Evolutionary conservation across 2,888 invertebrate genomes (phyloP).

Genomic region (Caenorhabditis sp.): DNA sequence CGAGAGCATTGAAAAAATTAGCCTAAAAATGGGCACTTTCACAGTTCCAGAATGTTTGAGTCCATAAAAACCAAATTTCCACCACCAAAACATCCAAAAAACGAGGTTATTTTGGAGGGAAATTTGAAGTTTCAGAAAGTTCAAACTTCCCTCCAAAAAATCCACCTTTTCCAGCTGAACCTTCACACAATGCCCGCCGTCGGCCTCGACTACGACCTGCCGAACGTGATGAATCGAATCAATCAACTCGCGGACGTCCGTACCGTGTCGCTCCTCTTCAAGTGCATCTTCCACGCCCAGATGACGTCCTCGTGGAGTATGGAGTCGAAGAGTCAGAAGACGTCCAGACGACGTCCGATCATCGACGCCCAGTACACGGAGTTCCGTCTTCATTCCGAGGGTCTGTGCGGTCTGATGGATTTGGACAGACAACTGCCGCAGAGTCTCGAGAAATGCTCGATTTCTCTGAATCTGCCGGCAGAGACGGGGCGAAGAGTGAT

Average conservation of each 20-base stretch:
- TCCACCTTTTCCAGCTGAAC: constrained; percentile 56
- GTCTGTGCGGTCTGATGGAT: constrained; percentile 60
- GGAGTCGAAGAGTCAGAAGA: constrained; percentile 40
- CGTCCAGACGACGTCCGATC: constrained; percentile 41
- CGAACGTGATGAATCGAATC: constrained; percentile 64
- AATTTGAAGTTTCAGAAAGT: neutral
- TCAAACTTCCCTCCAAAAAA: constrained; percentile 5
- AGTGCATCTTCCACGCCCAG: constrained; percentile 48
- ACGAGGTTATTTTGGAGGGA: too few species aligned
- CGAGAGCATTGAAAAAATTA: too few species aligned
- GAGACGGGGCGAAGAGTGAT: constrained; percentile 23
- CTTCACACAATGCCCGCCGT: constrained; percentile 69
- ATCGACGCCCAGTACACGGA: constrained; percentile 43
- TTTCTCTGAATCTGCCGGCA: constrained; percentile 61
- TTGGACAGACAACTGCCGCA: constrained; percentile 66
- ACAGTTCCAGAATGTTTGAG: too few species aligned
- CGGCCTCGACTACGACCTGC: constrained; percentile 67
- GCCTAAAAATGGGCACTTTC: too few species aligned
- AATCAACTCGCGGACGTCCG: constrained; percentile 49
- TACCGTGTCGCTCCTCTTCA: constrained; percentile 58
- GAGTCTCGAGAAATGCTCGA: constrained; percentile 40
- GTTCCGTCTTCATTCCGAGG: constrained; percentile 63
- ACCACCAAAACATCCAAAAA: too few species aligned
- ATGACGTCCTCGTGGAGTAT: constrained; percentile 66
- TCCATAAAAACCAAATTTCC: too few species aligned